Percentiles rank a stretch among this genome's conserved stretches.
phyloP scores from a whole-genome alignment of 92 coral and sea anemone species.

The Nematostella vectensis region DNA sequence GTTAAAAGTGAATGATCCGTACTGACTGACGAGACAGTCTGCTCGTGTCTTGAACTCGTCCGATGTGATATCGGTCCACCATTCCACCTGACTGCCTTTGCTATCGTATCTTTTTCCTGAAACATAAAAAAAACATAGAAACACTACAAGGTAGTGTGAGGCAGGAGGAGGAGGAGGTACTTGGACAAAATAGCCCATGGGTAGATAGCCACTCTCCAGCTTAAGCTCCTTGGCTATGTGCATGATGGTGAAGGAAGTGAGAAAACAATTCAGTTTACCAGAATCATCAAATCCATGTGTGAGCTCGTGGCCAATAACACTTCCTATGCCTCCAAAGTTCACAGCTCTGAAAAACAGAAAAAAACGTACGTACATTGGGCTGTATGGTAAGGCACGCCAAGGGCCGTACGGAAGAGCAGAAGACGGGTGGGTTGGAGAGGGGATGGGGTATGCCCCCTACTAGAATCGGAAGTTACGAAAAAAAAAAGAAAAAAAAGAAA shows the following conservation, averaged over 20 bases:
- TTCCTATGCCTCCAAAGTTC: conserved; percentile 75
- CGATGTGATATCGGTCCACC: conserved; percentile 79
- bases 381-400: too few species aligned
- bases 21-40: conserved; percentile 72
- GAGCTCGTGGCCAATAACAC: conserved; percentile 69
- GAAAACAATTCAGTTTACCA: conserved; percentile 43
- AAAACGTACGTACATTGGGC: too few species aligned
- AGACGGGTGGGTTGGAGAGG: too few species aligned
- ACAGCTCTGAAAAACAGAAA: conserved; percentile 44
- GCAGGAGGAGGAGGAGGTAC: too few species aligned
- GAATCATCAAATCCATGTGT: conserved; percentile 82
- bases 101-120: conserved; percentile 73
- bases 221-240: too few species aligned
- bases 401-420: too few species aligned
- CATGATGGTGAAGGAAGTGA: too few species aligned
- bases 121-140: not conserved
- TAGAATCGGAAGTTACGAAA: too few species aligned
- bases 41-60: conserved; percentile 53
- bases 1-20: conserved; percentile 40
- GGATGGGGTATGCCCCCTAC: too few species aligned
- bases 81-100: conserved; percentile 58
- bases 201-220: too few species aligned
- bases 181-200: too few species aligned
- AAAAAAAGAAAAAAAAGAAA: not conserved
- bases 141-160: too few species aligned